phyloP scores from a whole-genome alignment of 2,888 invertebrate genomes.

The Lymantria monacha region DNA sequence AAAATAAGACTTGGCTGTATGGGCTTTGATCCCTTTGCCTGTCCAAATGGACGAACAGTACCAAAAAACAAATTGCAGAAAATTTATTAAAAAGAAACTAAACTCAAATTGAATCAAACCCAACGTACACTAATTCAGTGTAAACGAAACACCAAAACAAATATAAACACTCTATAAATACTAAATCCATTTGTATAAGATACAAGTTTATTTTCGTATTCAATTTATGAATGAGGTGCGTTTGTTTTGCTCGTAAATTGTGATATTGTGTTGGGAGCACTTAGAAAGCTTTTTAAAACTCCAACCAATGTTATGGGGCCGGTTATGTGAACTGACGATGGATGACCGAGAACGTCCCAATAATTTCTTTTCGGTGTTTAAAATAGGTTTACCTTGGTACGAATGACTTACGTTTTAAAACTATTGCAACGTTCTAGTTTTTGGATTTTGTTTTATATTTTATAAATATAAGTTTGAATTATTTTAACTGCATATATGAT shows the following conservation, averaged over 20 bases:
- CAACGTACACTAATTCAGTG: too few species aligned
- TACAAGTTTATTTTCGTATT: slow-evolving; percentile 27
- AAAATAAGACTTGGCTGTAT: too few species aligned
- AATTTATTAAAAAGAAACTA: too few species aligned
- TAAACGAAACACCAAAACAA: slow-evolving; percentile 8
- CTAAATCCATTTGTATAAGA: slow-evolving; percentile 28
- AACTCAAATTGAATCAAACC: too few species aligned
- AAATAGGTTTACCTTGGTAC: neutral
- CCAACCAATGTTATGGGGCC: slow-evolving; percentile 7
- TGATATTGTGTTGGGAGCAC: slow-evolving; percentile 28
- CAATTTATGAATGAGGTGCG: slow-evolving; percentile 35
- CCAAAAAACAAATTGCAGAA: too few species aligned
- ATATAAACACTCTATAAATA: slow-evolving; percentile 25
- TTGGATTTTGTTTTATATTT: too few species aligned
- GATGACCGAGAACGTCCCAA: neutral
- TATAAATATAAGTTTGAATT: too few species aligned
- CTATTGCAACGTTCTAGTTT: too few species aligned
- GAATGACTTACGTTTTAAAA: neutral
- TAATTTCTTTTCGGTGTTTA: neutral
- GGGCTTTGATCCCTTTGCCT: too few species aligned
- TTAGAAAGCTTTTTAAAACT: slow-evolving; percentile 33
- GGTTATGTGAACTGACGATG: slow-evolving; percentile 9
- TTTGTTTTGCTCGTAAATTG: slow-evolving; percentile 35
- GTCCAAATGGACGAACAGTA: too few species aligned
- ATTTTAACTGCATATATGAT: too few species aligned